These are phyloP conservation scores for Tipula confusa DNA, from an alignment of 2,888 invertebrate species.

Conservation along the genomic window DNA sequence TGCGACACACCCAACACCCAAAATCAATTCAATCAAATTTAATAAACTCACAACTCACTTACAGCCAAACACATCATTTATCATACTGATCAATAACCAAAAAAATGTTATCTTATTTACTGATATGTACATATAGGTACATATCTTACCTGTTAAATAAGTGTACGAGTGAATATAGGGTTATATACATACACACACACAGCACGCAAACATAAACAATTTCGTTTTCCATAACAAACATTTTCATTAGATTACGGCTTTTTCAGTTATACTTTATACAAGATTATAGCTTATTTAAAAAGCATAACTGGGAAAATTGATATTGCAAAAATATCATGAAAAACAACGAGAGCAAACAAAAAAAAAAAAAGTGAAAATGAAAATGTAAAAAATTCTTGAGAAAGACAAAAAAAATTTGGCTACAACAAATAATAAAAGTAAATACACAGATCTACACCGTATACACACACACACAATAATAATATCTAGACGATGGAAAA, in stretches of 20 bases:
- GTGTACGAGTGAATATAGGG: not conserved
- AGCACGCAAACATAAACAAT: too few relatives aligned
- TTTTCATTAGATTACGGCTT: not conserved
- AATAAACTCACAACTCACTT: not conserved
- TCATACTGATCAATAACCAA: not conserved
- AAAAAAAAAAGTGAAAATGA: too few relatives aligned
- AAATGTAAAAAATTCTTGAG: not conserved
- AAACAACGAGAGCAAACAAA: not conserved
- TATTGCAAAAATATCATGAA: not conserved
- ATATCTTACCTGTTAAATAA: not conserved
- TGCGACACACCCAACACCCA: not conserved
- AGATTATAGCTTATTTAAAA: not conserved
- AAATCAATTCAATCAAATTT: not conserved
- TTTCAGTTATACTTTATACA: not conserved
- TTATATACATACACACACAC: not conserved
- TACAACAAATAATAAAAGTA: conserved; percentile 3
- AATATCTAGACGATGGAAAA: not conserved
- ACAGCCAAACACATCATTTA: not conserved
- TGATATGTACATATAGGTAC: too few relatives aligned
- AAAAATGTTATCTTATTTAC: not conserved
- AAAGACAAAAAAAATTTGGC: not conserved
- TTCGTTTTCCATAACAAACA: not conserved
- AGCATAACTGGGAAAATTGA: conserved; percentile 1
- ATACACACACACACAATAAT: not conserved
- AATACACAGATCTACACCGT: not conserved